Evolutionary conservation across 2,113 vertebrate genomes (phyloP).

Genomic region (Blennius ocellaris): DNA sequence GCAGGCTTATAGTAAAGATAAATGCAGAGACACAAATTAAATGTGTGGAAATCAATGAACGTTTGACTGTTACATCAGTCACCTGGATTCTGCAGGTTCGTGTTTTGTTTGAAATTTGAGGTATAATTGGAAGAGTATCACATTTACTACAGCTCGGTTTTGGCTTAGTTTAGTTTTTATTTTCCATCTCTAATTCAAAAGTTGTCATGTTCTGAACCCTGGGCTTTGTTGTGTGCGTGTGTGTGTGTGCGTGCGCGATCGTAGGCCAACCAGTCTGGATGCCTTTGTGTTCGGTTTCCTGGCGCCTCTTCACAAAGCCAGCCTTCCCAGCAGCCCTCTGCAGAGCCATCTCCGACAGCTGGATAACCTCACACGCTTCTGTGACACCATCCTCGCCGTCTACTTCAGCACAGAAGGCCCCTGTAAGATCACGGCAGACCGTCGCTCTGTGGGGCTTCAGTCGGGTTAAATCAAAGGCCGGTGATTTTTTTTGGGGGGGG

Average conservation of each 20-base stretch:
- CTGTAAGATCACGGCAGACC: slow-evolving; percentile 77
- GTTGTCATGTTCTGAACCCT: no score
- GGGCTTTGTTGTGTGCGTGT: neutral
- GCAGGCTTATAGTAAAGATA: no score
- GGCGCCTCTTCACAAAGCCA: slow-evolving; percentile 92
- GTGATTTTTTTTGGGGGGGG: neutral
- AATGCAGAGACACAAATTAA: no score
- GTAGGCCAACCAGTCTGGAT: slow-evolving; percentile 94
- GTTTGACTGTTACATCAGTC: no score
- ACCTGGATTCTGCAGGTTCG: no score
- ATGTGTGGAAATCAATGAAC: no score
- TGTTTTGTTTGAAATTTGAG: no score
- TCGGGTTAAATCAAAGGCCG: no score
- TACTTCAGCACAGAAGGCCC: slow-evolving; percentile 87
- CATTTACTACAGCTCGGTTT: no score
- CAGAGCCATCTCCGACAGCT: slow-evolving; percentile 95
- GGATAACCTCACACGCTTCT: slow-evolving; percentile 91
- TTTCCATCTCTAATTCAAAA: no score
- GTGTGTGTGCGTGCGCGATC: slow-evolving; percentile 11
- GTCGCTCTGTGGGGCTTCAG: neutral
- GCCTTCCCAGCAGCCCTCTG: slow-evolving; percentile 90
- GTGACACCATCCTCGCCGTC: slow-evolving; percentile 89
- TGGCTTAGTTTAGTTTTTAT: no score
- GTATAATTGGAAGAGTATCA: no score
- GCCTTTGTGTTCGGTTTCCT: slow-evolving; percentile 96